phyloP scores from a whole-genome alignment of 2,797 vertebrate species.

The Tympanoctomys barrerae region DNA sequence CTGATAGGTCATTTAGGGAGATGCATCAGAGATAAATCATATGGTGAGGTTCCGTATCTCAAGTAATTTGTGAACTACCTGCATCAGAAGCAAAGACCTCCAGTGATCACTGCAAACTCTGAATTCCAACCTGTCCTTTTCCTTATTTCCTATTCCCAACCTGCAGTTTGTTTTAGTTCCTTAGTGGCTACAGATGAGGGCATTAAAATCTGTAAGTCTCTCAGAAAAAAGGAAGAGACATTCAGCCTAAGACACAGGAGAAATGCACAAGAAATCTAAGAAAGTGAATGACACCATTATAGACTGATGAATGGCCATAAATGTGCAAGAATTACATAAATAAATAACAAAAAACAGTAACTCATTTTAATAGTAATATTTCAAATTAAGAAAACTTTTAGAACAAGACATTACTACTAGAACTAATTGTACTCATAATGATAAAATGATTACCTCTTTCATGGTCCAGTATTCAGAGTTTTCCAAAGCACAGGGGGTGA shows the following conservation, averaged over 20 bases:
- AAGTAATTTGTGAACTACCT: neutral
- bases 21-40: neutral
- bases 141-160: neutral
- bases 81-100: neutral
- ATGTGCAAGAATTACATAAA: neutral
- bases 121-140: neutral
- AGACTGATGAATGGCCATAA: neutral
- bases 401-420: neutral
- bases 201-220: neutral
- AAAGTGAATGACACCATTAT: neutral
- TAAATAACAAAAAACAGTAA: accelerated
- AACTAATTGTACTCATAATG: neutral
- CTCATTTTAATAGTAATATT: neutral
- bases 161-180: neutral
- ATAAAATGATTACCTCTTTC: neutral
- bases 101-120: neutral
- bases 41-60: neutral
- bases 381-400: neutral
- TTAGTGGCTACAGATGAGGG: neutral
- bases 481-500: neutral
- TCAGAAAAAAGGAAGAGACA: neutral
- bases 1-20: neutral
- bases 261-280: neutral
- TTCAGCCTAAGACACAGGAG: neutral
- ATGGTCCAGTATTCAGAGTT: neutral